Evolutionary conservation across 2,888 invertebrate genomes (phyloP).

Genomic region (Latrodectus elegans): DNA sequence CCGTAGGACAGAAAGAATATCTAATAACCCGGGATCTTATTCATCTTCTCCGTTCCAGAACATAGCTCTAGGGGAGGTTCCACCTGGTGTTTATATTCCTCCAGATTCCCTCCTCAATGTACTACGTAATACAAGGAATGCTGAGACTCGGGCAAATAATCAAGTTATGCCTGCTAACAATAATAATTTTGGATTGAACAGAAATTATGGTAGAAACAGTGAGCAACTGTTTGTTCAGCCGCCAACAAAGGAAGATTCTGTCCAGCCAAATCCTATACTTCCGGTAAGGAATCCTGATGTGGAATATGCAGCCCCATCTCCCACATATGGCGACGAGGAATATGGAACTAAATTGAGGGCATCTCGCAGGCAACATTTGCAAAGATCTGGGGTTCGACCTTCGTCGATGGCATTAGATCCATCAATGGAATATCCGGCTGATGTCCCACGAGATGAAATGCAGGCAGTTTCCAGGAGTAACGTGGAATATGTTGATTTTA

Average conservation of each 20-base stretch:
- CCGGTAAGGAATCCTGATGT: not conserved
- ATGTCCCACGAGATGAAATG: slow-evolving; percentile 13
- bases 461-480: not conserved
- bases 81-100: slow-evolving; percentile 50
- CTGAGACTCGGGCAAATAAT: not conserved
- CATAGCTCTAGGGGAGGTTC: slow-evolving; percentile 47
- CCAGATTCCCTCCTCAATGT: slow-evolving; percentile 51
- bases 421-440: not conserved
- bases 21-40: slow-evolving; percentile 16
- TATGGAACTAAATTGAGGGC: not conserved
- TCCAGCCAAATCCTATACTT: not conserved
- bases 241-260: not conserved
- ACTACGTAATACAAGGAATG: slow-evolving; percentile 9
- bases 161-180: not conserved
- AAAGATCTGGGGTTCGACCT: not conserved
- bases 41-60: slow-evolving; percentile 50
- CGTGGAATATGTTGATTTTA: not conserved
- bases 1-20: not conserved
- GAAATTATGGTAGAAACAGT: not conserved
- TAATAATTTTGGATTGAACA: not conserved
- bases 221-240: not conserved
- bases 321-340: not conserved
- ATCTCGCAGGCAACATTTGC: not conserved
- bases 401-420: slow-evolving; percentile 2
- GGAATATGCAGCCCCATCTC: not conserved